phyloP scores from a whole-genome alignment of 2,888 invertebrate genomes.

The Cremastobaeus sp. region DNA sequence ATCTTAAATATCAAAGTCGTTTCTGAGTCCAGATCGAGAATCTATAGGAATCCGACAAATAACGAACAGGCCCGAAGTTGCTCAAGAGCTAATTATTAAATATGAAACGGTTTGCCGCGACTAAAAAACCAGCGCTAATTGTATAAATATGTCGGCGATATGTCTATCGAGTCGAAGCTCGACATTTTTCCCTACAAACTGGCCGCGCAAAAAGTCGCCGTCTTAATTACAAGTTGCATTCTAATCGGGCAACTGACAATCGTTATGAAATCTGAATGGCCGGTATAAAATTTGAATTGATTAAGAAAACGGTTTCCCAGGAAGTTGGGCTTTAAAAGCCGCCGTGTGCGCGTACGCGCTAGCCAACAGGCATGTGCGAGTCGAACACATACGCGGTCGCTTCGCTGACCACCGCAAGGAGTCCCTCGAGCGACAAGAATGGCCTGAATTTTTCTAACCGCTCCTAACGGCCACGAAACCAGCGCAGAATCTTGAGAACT shows the following conservation, averaged over 20 bases:
- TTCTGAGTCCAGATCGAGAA: too few relatives aligned
- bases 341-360: background rate
- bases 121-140: too few relatives aligned
- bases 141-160: too few relatives aligned
- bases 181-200: background rate
- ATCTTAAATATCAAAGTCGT: too few relatives aligned
- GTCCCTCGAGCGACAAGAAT: slow-evolving; percentile 59
- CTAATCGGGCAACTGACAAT: background rate
- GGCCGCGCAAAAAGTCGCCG: slow-evolving; percentile 21
- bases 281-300: slow-evolving; percentile 33
- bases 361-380: slow-evolving; percentile 13
- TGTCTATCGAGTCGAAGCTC: too few relatives aligned
- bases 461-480: slow-evolving; percentile 47
- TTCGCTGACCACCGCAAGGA: slow-evolving; percentile 40
- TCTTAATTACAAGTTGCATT: slow-evolving; percentile 28
- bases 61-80: too few relatives aligned
- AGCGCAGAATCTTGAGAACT: slow-evolving; percentile 40
- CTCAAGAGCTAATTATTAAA: too few relatives aligned
- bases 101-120: too few relatives aligned
- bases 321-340: background rate
- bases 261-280: slow-evolving; percentile 16
- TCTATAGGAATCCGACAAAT: too few relatives aligned
- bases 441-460: slow-evolving; percentile 58
- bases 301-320: slow-evolving; percentile 28
- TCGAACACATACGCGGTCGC: slow-evolving; percentile 23